Conservation (phyloP, 2,888 invertebrate genomes). For the Autographa gamma region DNA sequence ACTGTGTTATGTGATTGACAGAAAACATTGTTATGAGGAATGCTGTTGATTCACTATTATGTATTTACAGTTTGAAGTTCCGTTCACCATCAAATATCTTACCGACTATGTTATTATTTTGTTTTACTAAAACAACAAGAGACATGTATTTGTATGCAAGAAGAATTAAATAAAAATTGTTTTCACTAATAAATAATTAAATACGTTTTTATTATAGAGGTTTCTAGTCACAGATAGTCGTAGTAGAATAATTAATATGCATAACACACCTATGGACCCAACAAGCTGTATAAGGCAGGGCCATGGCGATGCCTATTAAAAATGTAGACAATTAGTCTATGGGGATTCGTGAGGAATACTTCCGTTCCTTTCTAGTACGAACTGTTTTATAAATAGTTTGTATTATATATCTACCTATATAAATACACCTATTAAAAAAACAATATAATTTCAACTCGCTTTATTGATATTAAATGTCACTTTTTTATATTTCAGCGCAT, state of each 20-base stretch:
- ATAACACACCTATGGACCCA: constrained; percentile 51
- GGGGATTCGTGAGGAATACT: constrained; percentile 69
- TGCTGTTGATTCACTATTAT: constrained; percentile 2
- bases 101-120: neutral
- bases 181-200: neutral
- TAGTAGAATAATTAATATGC: constrained; percentile 57
- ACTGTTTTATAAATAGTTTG: constrained; percentile 12
- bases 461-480: too few relatives aligned
- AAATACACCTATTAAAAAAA: too few relatives aligned
- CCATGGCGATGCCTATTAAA: constrained; percentile 60
- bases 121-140: neutral
- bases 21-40: constrained; percentile 15
- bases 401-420: neutral
- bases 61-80: constrained; percentile 17
- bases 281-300: constrained; percentile 56
- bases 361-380: constrained; percentile 65
- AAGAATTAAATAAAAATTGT: too few relatives aligned
- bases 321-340: constrained; percentile 67
- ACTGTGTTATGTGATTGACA: constrained; percentile 20
- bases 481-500: too few relatives aligned
- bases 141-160: too few relatives aligned
- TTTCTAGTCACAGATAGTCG: constrained; percentile 43
- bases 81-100: constrained; percentile 8
- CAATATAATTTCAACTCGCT: too few relatives aligned
- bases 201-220: neutral